Evolutionary conservation across 2,888 invertebrate genomes (phyloP), one percentile per base, ranked within the genome.

Genomic region (Caenorhabditis panamensis): DNA sequence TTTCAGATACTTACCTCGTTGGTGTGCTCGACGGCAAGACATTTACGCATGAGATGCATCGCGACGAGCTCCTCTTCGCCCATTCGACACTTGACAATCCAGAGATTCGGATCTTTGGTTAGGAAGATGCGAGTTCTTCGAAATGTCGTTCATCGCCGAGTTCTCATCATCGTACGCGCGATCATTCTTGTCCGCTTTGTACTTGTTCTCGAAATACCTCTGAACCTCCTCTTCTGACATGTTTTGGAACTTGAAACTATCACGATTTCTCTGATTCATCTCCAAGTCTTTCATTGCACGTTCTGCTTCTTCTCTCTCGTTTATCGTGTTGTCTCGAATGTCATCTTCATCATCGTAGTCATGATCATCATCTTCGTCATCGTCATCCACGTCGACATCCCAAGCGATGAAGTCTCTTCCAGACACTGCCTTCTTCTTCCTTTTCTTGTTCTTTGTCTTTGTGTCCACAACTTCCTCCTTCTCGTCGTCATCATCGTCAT

Each of bases 11-110:
- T 73, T 86, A 92, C 92, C 91, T 96, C 95, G 44, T 93, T 93
- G 1, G 95, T 94, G 88, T 92, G 92, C 91, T 95, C 94, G 91
- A 95, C 97, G 0, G 97, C 95, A 64, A 99, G 94, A 89, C 94
- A 96, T 92, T 99, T 99, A 71, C 98, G 93, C 98, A 99, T 97
- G 20, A 99, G 92, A 22, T 95, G 93, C 16, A 99, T 92, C 3
- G 95, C 96, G 0, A 97, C 97, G 0, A 95, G 93, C 90, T 97
- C 97, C 91, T 99, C 99, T 92, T 99, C 98, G 0, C 99, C 99
- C 86, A 96, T 95, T 41, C 96, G 94, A 91, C 99, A 99, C 91
- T 96, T 97, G 0, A 99, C 95, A 95, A 99, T 96, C 99, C 99
- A 99, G 82, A 99, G 92, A 92, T 99, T 99, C 0, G 99, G 98